A percentile compares a stretch with the other conserved stretches of the same genome.
phyloP scores from a whole-genome alignment of 2,888 invertebrate genomes.

The Drosophila tripunctata region DNA sequence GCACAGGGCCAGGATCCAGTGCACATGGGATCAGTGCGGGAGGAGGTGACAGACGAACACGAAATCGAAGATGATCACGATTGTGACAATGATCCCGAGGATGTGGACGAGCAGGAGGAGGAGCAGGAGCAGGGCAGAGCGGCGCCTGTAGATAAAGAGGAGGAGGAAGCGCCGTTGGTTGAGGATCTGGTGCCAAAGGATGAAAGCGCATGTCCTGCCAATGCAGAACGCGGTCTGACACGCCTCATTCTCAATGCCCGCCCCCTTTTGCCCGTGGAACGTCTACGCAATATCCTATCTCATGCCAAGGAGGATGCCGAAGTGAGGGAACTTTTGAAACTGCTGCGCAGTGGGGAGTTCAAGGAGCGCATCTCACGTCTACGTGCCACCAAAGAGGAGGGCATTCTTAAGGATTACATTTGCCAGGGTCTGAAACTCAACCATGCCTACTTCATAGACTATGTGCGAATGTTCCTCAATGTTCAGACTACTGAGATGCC shows the following conservation, averaged over 20 bases:
- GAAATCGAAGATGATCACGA: not conserved
- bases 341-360: slow-evolving; percentile 51
- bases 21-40: not conserved
- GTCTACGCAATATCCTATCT: slow-evolving; percentile 58
- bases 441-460: slow-evolving; percentile 44
- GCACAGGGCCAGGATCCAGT: slow-evolving; percentile 26
- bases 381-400: slow-evolving; percentile 47
- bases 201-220: slow-evolving; percentile 51
- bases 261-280: slow-evolving; percentile 54
- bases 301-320: slow-evolving; percentile 65
- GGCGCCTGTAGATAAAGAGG: not conserved
- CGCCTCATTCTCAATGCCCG: slow-evolving; percentile 61
- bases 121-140: not conserved
- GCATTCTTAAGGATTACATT: slow-evolving; percentile 50
- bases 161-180: not conserved
- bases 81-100: not conserved
- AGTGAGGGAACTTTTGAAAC: slow-evolving; percentile 45
- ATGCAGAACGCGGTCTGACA: slow-evolving; percentile 56
- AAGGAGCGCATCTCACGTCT: slow-evolving; percentile 36
- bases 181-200: slow-evolving; percentile 8
- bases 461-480: slow-evolving; percentile 42
- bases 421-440: slow-evolving; percentile 69
- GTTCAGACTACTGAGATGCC: slow-evolving; percentile 7
- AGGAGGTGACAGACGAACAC: not conserved
- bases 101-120: not conserved